Evolutionary conservation across 2,113 vertebrate species (phyloP).

Genomic region (Bos indicus): DNA sequence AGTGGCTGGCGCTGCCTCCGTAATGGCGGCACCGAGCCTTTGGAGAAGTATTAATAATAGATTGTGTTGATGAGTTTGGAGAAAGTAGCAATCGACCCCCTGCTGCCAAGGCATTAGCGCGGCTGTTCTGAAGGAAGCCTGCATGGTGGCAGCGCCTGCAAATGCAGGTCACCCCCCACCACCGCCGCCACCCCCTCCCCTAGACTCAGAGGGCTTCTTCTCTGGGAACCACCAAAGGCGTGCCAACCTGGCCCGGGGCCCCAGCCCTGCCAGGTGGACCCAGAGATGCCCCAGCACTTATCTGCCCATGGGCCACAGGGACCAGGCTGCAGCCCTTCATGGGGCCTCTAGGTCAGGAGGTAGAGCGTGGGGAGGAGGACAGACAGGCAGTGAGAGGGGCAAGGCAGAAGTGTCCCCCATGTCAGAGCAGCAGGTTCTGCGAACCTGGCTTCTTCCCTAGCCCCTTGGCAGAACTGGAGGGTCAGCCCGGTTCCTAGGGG

Average conservation of each 20-base stretch:
- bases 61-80: slow-evolving; percentile 88
- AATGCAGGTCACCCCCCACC: slow-evolving; percentile 10
- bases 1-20: slow-evolving; percentile 79
- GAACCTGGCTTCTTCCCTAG: neutral
- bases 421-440: neutral
- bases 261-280: neutral
- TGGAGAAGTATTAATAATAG: slow-evolving; percentile 87
- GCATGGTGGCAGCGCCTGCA: neutral
- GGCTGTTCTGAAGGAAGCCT: slow-evolving; percentile 68
- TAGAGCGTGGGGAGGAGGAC: neutral
- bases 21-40: slow-evolving; percentile 81
- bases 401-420: neutral
- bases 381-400: neutral
- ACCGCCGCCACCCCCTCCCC: neutral
- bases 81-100: slow-evolving; percentile 87
- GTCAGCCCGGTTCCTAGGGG: neutral
- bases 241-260: slow-evolving; percentile 33
- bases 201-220: neutral
- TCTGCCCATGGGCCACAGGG: neutral
- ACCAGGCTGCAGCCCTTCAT: neutral
- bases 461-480: neutral
- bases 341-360: neutral
- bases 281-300: neutral
- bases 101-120: slow-evolving; percentile 82
- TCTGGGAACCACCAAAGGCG: neutral